phyloP scores from a whole-genome alignment of 2,888 invertebrate genomes.

The Andrena bucephala region DNA sequence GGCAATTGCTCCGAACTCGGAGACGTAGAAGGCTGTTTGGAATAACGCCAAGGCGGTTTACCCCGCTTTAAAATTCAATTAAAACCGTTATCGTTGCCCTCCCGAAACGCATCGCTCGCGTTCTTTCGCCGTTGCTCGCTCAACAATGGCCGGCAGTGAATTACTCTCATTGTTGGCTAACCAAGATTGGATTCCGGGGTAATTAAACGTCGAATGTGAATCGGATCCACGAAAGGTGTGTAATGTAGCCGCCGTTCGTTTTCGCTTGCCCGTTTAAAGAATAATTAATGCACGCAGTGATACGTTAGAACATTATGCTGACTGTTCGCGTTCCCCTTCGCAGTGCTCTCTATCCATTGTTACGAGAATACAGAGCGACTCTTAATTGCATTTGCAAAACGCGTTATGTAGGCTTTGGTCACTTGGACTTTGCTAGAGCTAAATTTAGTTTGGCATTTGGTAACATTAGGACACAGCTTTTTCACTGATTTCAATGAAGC shows the following conservation, averaged over 20 bases:
- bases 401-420: too few relatives aligned
- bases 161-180: conserved; percentile 32
- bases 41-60: conserved; percentile 46
- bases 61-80: conserved; percentile 62
- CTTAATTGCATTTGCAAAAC: conserved; percentile 11
- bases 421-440: too few relatives aligned
- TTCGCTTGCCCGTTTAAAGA: not conserved
- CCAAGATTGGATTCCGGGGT: conserved; percentile 38
- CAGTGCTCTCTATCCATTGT: not conserved
- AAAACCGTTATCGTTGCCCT: conserved; percentile 44
- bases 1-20: conserved; percentile 55
- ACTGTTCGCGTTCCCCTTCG: conserved; percentile 14
- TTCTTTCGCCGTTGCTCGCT: conserved; percentile 38
- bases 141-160: conserved; percentile 42
- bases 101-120: conserved; percentile 25
- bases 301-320: conserved; percentile 14
- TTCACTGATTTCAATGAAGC: too few relatives aligned
- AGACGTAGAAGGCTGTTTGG: conserved; percentile 57
- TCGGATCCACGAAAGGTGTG: conserved; percentile 30
- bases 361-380: conserved; percentile 21
- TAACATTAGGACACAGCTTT: too few relatives aligned
- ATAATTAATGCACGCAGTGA: conserved; percentile 43
- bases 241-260: conserved; percentile 2
- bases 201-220: conserved; percentile 47
- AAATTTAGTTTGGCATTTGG: too few relatives aligned